Conservation (phyloP, 2,888 invertebrate genomes). For the Lamellibrachia satsuma region DNA sequence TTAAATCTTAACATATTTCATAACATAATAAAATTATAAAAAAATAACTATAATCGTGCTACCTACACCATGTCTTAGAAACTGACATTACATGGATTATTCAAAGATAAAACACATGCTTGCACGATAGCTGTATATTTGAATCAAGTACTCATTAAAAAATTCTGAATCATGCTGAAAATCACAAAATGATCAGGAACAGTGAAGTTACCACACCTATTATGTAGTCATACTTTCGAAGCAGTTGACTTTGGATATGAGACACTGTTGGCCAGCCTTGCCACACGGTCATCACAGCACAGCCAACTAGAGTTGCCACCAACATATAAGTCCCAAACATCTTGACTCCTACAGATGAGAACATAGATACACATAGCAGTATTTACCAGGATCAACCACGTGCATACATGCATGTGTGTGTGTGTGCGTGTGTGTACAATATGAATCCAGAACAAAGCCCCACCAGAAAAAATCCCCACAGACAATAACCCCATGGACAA, state of each 20-base stretch:
- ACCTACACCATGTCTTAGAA: too few species aligned
- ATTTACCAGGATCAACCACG: not conserved
- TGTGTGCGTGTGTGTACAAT: not conserved
- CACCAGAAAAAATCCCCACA: too few species aligned
- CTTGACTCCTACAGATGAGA: not conserved
- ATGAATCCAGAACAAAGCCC: too few species aligned
- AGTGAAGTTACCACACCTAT: not conserved
- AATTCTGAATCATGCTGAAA: too few species aligned
- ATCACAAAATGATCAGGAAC: not conserved
- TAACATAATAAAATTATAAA: too few species aligned
- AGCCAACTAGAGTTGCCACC: not conserved
- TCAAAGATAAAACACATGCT: too few species aligned
- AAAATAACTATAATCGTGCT: too few species aligned
- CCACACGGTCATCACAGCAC: not conserved
- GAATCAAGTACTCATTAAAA: too few species aligned
- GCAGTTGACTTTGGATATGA: not conserved
- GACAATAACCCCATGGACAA: too few species aligned
- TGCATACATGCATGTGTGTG: not conserved
- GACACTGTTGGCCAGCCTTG: not conserved
- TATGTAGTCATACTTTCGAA: not conserved
- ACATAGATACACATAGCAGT: not conserved
- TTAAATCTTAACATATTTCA: too few species aligned
- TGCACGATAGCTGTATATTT: too few species aligned
- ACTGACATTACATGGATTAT: too few species aligned
- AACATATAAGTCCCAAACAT: not conserved